Conservation (phyloP, 2,113 vertebrate species). For the Neolamprologus sp. region DNA sequence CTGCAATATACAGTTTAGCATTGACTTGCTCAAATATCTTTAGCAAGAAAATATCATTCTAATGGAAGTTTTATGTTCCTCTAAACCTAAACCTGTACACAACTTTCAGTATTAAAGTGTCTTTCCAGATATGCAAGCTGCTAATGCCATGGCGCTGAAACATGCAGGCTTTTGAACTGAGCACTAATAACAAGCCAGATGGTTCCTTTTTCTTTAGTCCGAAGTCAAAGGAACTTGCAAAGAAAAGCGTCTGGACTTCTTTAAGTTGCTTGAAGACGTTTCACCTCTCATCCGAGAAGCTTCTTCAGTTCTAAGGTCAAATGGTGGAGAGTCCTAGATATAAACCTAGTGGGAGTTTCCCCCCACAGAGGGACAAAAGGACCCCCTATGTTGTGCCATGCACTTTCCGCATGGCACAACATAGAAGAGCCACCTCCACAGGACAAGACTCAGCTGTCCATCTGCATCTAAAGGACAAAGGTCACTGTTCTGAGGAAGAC, state of each 20-base stretch:
- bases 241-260: no score
- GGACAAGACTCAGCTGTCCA: no score
- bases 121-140: neutral
- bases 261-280: no score
- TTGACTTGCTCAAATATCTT: neutral
- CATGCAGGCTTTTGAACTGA: neutral
- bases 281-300: no score
- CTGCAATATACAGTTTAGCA: neutral
- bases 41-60: neutral
- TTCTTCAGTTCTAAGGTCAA: no score
- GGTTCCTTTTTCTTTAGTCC: neutral
- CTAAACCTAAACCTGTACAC: neutral
- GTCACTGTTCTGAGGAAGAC: no score
- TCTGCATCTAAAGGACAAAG: no score
- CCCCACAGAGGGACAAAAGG: accelerated
- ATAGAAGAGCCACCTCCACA: no score
- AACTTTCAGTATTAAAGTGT: neutral
- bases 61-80: neutral
- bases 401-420: no score
- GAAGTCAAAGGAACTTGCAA: no score
- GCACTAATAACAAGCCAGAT: neutral
- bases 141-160: neutral
- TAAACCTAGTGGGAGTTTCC: accelerated
- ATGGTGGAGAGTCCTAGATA: no score
- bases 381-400: no score